Percentiles rank a stretch among this genome's conserved stretches.
Evolutionary conservation across 2,888 invertebrate genomes (phyloP).

Genomic region (Aleiodes alternator): DNA sequence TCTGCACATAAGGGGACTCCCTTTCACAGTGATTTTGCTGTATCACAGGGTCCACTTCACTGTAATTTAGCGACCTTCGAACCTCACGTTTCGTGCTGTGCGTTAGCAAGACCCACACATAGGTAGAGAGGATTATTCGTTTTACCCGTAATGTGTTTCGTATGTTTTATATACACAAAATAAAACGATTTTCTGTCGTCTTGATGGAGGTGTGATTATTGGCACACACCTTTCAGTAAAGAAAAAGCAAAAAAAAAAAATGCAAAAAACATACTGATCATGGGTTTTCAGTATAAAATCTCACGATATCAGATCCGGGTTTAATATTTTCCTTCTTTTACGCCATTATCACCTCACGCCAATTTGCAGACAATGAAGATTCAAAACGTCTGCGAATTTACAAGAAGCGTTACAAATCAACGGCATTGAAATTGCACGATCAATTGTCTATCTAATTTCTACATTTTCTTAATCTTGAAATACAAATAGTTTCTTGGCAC

Average conservation of each 20-base stretch:
- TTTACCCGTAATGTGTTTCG: conserved; percentile 24
- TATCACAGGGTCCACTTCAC: conserved; percentile 28
- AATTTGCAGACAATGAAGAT: conserved; percentile 14
- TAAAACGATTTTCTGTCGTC: conserved; percentile 28
- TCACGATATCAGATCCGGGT: conserved; percentile 30
- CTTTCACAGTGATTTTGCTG: conserved; percentile 28
- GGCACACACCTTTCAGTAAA: conserved; percentile 56
- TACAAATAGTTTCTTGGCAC: conserved; percentile 59
- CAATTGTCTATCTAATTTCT: conserved; percentile 28
- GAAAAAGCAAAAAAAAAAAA: conserved; percentile 29
- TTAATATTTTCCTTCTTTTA: conserved; percentile 7
- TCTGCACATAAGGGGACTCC: conserved; percentile 3
- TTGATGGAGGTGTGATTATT: conserved; percentile 48
- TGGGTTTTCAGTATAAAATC: conserved; percentile 1
- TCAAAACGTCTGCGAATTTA: not conserved
- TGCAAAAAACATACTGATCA: conserved; percentile 42
- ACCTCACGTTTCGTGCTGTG: conserved; percentile 33
- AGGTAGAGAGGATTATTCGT: not conserved
- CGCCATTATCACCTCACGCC: conserved; percentile 22
- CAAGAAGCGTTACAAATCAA: conserved; percentile 16
- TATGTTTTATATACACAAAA: conserved; percentile 29
- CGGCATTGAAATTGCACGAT: conserved; percentile 12
- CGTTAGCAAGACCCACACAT: not conserved
- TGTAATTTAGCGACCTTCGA: conserved; percentile 33
- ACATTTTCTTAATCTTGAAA: conserved; percentile 23